phyloP scores from a whole-genome alignment of 2,113 vertebrate species.

The Corythornis madagascariensis region DNA sequence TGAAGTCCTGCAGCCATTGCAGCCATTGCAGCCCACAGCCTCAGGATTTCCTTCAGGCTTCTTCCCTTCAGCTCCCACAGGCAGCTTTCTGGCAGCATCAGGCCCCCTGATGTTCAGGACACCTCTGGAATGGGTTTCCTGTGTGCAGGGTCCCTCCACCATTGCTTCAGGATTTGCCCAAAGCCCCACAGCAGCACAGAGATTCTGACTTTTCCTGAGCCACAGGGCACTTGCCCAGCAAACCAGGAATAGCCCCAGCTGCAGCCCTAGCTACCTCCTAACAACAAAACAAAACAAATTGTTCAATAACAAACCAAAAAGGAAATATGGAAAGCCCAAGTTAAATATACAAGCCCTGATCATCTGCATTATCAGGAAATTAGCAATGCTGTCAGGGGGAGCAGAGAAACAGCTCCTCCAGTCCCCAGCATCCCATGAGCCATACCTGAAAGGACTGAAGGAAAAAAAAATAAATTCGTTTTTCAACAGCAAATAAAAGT shows the following conservation, averaged over 20 bases:
- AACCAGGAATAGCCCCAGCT: background rate
- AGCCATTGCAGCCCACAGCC: background rate
- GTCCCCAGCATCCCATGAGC: background rate
- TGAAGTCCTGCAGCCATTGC: background rate
- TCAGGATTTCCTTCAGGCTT: background rate
- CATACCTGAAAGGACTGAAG: background rate
- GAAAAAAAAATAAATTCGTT: background rate
- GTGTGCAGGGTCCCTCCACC: rapidly evolving
- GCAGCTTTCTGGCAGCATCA: background rate
- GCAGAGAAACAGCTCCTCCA: background rate
- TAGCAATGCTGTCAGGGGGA: background rate
- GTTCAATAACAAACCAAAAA: background rate
- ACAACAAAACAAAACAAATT: background rate
- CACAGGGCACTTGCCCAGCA: background rate
- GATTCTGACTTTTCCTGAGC: background rate
- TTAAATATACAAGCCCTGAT: background rate
- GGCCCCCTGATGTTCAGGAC: background rate
- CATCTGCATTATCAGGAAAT: background rate
- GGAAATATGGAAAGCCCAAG: background rate
- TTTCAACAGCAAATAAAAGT: background rate
- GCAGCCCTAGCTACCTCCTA: background rate
- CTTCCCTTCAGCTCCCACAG: background rate
- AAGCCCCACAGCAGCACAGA: background rate
- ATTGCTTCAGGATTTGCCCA: background rate
- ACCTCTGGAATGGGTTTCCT: background rate